Percentiles rank a stretch among this genome's conserved stretches.
phyloP scores from a whole-genome alignment of 2,113 vertebrate species.

The Clinocottus analis region DNA sequence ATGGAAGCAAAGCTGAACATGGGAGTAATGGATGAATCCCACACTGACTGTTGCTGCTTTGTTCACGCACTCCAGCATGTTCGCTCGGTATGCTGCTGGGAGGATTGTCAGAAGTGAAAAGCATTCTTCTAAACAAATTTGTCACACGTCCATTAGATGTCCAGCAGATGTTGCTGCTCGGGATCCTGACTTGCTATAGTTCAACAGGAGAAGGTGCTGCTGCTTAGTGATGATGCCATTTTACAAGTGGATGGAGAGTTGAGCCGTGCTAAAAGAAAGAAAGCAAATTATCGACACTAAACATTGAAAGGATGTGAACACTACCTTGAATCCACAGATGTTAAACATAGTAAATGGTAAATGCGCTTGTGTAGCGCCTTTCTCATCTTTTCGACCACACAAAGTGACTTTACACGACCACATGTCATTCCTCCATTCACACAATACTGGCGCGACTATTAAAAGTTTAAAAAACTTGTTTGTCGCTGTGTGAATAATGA shows the following conservation, averaged over 20 bases:
- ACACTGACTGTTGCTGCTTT: slow-evolving; percentile 18
- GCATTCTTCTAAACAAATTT: not conserved
- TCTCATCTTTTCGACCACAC: not conserved
- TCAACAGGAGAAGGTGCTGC: not conserved
- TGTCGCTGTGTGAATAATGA: slow-evolving; percentile 16
- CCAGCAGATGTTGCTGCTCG: not conserved
- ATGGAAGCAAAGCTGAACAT: slow-evolving; percentile 45
- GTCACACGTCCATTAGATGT: not conserved
- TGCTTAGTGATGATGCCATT: not conserved
- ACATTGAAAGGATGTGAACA: not conserved
- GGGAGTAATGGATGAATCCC: slow-evolving; percentile 27
- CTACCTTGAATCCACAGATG: not conserved
- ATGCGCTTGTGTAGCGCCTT: not conserved
- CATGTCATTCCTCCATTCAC: not conserved
- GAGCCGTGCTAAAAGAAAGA: no score
- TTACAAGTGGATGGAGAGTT: not conserved
- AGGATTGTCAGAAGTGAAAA: not conserved
- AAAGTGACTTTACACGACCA: not conserved
- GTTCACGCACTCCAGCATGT: slow-evolving; percentile 12
- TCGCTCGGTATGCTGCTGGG: not conserved
- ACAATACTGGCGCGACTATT: not conserved
- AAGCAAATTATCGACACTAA: no score
- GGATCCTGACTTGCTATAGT: not conserved
- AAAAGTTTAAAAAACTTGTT: not conserved
- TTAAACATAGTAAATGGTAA: not conserved